These are phyloP conservation scores for Entomobrya multifasciata DNA, from an alignment of 2,888 invertebrate genomes.

Conservation along the genomic window DNA sequence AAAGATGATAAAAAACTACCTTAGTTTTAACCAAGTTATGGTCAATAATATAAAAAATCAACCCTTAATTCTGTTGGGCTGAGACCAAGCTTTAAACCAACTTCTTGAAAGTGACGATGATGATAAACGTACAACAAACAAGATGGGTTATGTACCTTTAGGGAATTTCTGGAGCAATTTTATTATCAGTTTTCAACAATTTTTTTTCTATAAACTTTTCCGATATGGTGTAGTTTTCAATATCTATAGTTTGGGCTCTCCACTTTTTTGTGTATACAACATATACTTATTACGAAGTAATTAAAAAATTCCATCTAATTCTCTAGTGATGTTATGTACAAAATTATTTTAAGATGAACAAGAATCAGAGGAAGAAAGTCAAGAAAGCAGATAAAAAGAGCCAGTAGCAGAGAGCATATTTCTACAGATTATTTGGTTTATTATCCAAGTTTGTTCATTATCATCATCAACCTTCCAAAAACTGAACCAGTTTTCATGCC, in stretches of 20 bases:
- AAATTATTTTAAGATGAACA: slow-evolving; percentile 4
- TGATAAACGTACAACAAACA: background rate
- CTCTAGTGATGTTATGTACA: no score
- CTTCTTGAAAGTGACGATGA: background rate
- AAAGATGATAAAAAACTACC: slow-evolving; percentile 14
- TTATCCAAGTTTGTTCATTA: slow-evolving; percentile 56
- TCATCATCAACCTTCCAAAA: slow-evolving; percentile 23
- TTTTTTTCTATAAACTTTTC: slow-evolving; percentile 37
- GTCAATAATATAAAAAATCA: no score
- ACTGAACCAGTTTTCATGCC: slow-evolving; percentile 72
- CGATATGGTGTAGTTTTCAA: slow-evolving; percentile 54
- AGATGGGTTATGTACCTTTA: background rate
- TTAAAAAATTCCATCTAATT: slow-evolving; percentile 75
- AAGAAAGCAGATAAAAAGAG: slow-evolving; percentile 6
- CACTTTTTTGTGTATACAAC: slow-evolving; percentile 47
- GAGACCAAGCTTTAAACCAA: no score
- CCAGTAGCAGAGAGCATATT: slow-evolving; percentile 5
- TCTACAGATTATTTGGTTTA: background rate
- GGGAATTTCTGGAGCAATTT: slow-evolving; percentile 64
- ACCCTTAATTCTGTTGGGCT: no score
- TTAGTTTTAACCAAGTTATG: background rate
- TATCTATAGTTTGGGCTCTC: no score
- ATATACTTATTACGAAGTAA: slow-evolving; percentile 66
- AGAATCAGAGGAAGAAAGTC: no score
- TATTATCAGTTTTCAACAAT: slow-evolving; percentile 67